Evolutionary conservation across 2,888 invertebrate genomes (phyloP).

Genomic region (Opisthograptis luteolata): DNA sequence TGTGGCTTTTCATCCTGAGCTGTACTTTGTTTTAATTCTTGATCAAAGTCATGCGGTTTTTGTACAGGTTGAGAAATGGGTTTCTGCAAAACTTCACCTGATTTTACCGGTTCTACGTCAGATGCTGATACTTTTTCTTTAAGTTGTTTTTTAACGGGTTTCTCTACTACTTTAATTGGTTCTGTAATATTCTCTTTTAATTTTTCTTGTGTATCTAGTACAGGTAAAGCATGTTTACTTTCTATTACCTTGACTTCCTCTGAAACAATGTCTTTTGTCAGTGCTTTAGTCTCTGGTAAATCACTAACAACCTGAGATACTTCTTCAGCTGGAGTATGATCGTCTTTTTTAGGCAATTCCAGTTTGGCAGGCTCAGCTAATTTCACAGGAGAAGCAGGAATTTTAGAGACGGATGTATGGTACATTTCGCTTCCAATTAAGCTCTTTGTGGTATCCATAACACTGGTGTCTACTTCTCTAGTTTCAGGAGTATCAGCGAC

Average conservation of each 20-base stretch:
- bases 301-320: background rate
- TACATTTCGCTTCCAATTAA: conserved; percentile 49
- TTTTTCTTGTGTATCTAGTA: background rate
- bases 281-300: background rate
- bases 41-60: background rate
- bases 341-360: background rate
- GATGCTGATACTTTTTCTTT: conserved; percentile 6
- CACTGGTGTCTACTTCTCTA: conserved; percentile 26
- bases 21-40: conserved; percentile 1
- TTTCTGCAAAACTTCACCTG: conserved; percentile 4
- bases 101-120: conserved; percentile 14
- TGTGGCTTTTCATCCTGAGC: conserved; percentile 21
- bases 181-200: background rate
- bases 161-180: background rate
- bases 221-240: background rate
- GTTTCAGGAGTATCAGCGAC: conserved; percentile 1
- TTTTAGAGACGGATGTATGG: conserved; percentile 41
- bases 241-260: background rate
- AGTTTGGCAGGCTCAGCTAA: conserved; percentile 2
- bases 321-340: background rate
- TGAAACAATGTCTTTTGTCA: background rate
- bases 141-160: background rate
- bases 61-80: conserved; percentile 1
- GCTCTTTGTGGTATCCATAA: conserved; percentile 39
- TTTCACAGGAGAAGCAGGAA: conserved; percentile 32